Evolutionary conservation across 1,140 invertebrate genomes (phyloP), one percentile per base, ranked within the genome.

Genomic region (Nephotettix cincticeps): DNA sequence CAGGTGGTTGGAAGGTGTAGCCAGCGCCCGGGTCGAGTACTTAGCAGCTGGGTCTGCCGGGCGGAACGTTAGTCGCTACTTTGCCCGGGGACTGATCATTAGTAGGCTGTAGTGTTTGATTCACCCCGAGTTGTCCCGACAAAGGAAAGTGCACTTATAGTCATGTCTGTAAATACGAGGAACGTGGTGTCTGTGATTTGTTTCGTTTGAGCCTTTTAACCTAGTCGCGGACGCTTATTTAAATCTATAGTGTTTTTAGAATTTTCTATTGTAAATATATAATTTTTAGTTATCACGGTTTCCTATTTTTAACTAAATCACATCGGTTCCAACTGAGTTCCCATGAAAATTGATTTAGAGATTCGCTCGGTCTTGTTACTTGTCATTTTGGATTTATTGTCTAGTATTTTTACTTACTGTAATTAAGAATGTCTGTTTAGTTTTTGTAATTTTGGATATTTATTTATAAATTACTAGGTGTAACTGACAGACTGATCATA

Each of bases 381-480:
- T 36, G 32, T 36, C 32, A 36, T 36, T 36, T 14, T 4, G 32
- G 32, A 36, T 36, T 36, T 14, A 36, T 36, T 36, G 32, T 36
- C 4, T 36, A 36, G 32, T 36, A 36, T 36, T 36, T 36, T 36
- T 36, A 36, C 32, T 36, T 6, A 36, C 32, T 36, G 32, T 27
- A 27, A 27, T 29, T 14, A 27, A 61, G 56, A 51, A n/a, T 51
- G 47, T 51, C 47, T 51, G 21, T 51, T 51, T 9, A 51, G 36
- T 43, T 61, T 61, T 61, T 61, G 56, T 61, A 61, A 27, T 61
- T 61, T 61, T 61, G 56, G 28, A 61, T 61, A 61, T 61, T 61
- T 61, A 61, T 61, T 51, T 61, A 29, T 61, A 61, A 61, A 61
- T 61, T 61, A 61, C 56, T 61, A 61, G 56, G 25, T 61, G 56